Percentiles rank a stretch among this genome's conserved stretches.
Conservation (phyloP, 2,888 invertebrate genomes). For the Eupithecia vulgata region DNA sequence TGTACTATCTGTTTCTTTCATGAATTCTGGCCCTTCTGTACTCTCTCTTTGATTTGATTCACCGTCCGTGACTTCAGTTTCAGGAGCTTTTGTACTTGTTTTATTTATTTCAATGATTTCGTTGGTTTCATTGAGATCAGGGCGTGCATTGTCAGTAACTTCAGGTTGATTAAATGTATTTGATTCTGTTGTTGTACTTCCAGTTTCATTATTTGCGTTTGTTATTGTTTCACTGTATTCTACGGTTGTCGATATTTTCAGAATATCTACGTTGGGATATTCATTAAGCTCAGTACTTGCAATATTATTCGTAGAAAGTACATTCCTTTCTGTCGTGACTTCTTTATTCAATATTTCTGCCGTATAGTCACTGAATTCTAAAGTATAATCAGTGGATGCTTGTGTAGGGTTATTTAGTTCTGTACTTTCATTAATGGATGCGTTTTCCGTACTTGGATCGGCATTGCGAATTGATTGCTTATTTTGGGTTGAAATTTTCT, state of each 20-base stretch:
- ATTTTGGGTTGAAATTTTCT: conserved; percentile 21
- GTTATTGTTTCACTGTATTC: background rate
- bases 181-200: conserved; percentile 1
- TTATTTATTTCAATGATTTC: background rate
- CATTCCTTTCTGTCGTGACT: background rate
- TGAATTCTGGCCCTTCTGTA: background rate
- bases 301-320: background rate
- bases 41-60: background rate
- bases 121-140: conserved; percentile 12
- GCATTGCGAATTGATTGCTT: background rate
- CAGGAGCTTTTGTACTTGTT: background rate
- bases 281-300: background rate
- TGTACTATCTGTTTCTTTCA: background rate
- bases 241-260: background rate
- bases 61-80: conserved; percentile 3
- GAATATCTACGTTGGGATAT: background rate
- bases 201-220: background rate
- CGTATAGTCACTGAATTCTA: background rate
- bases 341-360: conserved; percentile 4
- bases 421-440: conserved; percentile 13
- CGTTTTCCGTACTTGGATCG: conserved; percentile 8
- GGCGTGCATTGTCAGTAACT: background rate
- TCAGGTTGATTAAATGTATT: conserved; percentile 16
- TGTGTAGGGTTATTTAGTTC: background rate
- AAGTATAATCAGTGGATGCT: background rate